phyloP scores from a whole-genome alignment of 1,140 invertebrate genomes.

The Drosophila subpulchrella region DNA sequence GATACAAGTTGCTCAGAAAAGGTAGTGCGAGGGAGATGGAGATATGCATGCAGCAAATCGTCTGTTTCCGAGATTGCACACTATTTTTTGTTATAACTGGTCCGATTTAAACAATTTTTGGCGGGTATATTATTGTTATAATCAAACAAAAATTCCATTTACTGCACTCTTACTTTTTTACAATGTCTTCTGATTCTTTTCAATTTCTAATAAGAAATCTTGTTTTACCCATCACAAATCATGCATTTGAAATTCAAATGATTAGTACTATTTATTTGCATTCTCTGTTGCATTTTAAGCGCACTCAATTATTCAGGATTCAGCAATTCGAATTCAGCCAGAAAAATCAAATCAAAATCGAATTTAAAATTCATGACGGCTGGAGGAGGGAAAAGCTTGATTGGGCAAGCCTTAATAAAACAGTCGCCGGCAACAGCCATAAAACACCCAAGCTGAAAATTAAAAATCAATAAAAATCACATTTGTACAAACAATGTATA shows the following conservation, averaged over 20 bases:
- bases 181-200: neutral
- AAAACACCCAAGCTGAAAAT: constrained; percentile 69
- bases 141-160: too few species aligned
- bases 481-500: constrained; percentile 41
- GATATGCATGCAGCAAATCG: too few species aligned
- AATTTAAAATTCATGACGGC: constrained; percentile 51
- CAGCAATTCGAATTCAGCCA: constrained; percentile 15
- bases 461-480: constrained; percentile 79
- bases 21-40: too few species aligned
- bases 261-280: constrained; percentile 7
- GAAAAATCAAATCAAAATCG: constrained; percentile 19
- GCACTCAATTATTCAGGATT: constrained; percentile 37
- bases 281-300: constrained; percentile 28
- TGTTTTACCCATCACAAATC: neutral
- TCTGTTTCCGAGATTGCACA: too few species aligned
- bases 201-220: neutral
- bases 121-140: too few species aligned
- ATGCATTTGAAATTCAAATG: constrained; percentile 46
- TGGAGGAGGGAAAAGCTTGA: constrained; percentile 23
- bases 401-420: constrained; percentile 56
- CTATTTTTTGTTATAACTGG: too few species aligned
- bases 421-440: constrained; percentile 51
- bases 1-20: too few species aligned
- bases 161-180: neutral
- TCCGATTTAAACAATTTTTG: too few species aligned